Evolutionary conservation across 1,140 invertebrate species (phyloP).

Genomic region (Megathymus violae): DNA sequence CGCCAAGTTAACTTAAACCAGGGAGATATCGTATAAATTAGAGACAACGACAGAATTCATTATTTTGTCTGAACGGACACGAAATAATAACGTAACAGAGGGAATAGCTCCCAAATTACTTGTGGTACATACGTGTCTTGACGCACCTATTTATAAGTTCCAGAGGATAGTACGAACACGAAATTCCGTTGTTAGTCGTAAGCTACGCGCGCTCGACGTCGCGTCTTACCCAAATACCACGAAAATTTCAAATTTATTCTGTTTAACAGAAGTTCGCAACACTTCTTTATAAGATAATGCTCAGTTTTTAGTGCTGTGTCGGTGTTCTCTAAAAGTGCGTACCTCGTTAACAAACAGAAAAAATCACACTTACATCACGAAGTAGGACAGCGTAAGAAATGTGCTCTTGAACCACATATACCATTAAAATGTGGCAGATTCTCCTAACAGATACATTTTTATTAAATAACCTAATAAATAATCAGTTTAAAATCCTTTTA

Average conservation of each 20-base stretch:
- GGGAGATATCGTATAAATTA: too few relatives aligned
- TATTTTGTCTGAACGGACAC: slow-evolving; percentile 21
- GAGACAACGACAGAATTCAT: background rate
- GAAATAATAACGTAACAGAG: slow-evolving; percentile 41
- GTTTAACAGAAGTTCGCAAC: slow-evolving; percentile 20
- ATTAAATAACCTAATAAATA: too few relatives aligned
- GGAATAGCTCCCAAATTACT: slow-evolving; percentile 53
- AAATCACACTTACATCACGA: slow-evolving; percentile 36
- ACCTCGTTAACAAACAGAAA: slow-evolving; percentile 41
- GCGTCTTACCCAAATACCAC: slow-evolving; percentile 39
- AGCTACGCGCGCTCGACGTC: slow-evolving; percentile 55
- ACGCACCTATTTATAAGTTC: slow-evolving; percentile 78
- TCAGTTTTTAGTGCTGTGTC: slow-evolving; percentile 53
- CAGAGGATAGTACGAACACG: slow-evolving; percentile 67
- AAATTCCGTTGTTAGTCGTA: slow-evolving; percentile 73
- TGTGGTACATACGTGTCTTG: slow-evolving; percentile 53
- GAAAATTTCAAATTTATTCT: slow-evolving; percentile 10
- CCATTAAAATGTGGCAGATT: background rate
- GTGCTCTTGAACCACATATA: slow-evolving; percentile 19
- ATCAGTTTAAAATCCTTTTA: background rate
- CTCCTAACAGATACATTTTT: background rate
- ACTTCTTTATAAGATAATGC: slow-evolving; percentile 46
- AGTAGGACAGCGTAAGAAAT: slow-evolving; percentile 42
- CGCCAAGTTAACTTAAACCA: too few relatives aligned
- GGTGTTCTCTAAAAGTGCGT: slow-evolving; percentile 55